Percentiles rank a stretch among this genome's conserved stretches.
phyloP scores from a whole-genome alignment of 2,113 vertebrate genomes.

The Oreochromis tanganicae region DNA sequence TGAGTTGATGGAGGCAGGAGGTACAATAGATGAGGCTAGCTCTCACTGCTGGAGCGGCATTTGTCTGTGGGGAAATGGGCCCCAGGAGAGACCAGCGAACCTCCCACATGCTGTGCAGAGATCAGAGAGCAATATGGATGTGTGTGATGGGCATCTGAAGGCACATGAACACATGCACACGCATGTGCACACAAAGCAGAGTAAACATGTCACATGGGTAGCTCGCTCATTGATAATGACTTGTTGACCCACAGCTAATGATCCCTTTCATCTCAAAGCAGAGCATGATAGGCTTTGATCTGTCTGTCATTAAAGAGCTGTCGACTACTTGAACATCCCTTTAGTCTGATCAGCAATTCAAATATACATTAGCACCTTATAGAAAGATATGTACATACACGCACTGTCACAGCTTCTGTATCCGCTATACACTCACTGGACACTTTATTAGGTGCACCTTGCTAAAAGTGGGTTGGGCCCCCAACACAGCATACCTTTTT shows the following conservation, averaged over 20 bases:
- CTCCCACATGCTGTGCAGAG: conserved; percentile 50
- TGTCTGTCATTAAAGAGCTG: conserved; percentile 51
- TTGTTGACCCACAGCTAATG: conserved; percentile 62
- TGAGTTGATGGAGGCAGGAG: conserved; percentile 66
- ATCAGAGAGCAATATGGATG: conserved; percentile 45
- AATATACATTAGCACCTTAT: not conserved
- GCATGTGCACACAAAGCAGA: not conserved
- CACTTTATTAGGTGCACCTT: not conserved
- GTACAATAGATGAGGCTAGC: conserved; percentile 45
- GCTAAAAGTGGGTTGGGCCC: not conserved
- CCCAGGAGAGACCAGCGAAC: conserved; percentile 48
- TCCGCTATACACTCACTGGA: not conserved
- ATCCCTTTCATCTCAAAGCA: conserved; percentile 37
- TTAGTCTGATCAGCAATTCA: conserved; percentile 46
- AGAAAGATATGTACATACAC: not conserved
- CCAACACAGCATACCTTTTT: not conserved
- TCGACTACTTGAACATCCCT: conserved; percentile 8
- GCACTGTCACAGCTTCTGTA: not conserved
- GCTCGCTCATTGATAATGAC: conserved; percentile 53
- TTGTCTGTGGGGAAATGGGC: conserved; percentile 54
- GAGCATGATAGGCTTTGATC: conserved; percentile 68
- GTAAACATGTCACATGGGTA: conserved; percentile 37
- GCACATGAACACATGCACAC: not conserved
- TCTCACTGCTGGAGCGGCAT: conserved; percentile 37
- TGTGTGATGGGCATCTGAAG: conserved; percentile 16